Percentiles rank a stretch among this genome's conserved stretches.
Conservation (phyloP, 2,888 invertebrate species). For the Laothoe populi region DNA sequence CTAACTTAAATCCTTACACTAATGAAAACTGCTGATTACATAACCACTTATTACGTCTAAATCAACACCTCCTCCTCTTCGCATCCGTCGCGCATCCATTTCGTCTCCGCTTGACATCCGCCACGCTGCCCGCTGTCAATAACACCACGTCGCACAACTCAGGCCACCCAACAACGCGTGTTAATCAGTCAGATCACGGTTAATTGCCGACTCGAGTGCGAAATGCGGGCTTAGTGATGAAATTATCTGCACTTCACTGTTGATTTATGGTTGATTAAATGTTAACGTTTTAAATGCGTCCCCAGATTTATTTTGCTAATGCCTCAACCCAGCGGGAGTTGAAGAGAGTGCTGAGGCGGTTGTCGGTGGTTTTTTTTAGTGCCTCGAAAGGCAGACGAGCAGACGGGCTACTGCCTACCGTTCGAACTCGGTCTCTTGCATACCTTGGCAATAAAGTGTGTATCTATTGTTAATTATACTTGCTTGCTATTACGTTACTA, state of each 20-base stretch:
- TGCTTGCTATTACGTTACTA: too few species aligned
- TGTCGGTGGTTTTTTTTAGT: too few species aligned
- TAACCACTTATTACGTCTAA: too few species aligned
- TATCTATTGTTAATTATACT: too few species aligned
- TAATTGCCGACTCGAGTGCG: slow-evolving; percentile 80
- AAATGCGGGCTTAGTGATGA: slow-evolving; percentile 81
- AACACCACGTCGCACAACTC: slow-evolving; percentile 36
- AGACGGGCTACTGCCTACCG: too few species aligned
- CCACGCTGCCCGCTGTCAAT: slow-evolving; percentile 35
- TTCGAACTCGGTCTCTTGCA: too few species aligned
- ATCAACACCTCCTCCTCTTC: not conserved
- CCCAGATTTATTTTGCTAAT: slow-evolving; percentile 23
- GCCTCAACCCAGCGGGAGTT: too few species aligned
- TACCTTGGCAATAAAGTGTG: too few species aligned
- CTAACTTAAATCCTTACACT: too few species aligned
- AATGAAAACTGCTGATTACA: too few species aligned
- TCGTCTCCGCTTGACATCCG: not conserved
- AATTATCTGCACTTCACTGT: slow-evolving; percentile 77
- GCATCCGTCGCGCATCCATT: not conserved
- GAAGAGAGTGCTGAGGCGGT: too few species aligned
- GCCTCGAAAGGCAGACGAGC: too few species aligned
- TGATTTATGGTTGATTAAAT: slow-evolving; percentile 68
- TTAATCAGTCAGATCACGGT: slow-evolving; percentile 78
- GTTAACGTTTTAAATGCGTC: slow-evolving; percentile 34
- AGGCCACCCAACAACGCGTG: slow-evolving; percentile 71